phyloP scores from a whole-genome alignment of 2,797 vertebrate genomes.

The Caiman crocodilus region DNA sequence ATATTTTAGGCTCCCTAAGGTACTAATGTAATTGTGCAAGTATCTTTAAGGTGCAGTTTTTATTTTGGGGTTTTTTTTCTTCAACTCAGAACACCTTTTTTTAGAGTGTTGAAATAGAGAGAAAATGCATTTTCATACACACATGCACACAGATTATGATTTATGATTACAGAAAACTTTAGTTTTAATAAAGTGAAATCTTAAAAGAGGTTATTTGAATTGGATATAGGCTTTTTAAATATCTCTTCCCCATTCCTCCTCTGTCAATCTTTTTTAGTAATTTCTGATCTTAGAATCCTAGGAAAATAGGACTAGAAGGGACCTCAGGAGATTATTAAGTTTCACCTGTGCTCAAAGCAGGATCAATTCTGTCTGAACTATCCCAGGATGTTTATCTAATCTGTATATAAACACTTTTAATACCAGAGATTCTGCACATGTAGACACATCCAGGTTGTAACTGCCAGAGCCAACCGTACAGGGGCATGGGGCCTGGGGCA shows the following conservation, averaged over 20 bases:
- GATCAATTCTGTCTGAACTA: no score
- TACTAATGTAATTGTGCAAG: slow-evolving; percentile 68
- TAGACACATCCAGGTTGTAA: no score
- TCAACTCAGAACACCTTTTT: not conserved
- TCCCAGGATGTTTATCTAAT: no score
- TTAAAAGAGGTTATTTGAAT: not conserved
- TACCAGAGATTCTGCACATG: no score
- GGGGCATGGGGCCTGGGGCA: no score
- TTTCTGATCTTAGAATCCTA: no score
- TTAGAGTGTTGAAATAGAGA: not conserved
- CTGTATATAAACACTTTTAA: no score
- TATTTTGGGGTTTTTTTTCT: not conserved
- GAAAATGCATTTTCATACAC: not conserved
- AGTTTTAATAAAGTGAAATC: not conserved
- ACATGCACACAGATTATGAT: not conserved
- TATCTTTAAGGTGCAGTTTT: slow-evolving; percentile 21
- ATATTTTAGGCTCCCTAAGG: slow-evolving; percentile 60
- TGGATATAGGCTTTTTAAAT: not conserved
- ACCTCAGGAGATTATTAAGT: no score
- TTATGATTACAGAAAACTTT: not conserved
- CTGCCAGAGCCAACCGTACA: no score
- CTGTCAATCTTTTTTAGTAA: no score
- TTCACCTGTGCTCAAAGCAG: no score
- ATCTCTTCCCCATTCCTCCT: not conserved
- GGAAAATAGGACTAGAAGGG: no score